Percentiles rank a stretch among this genome's conserved stretches.
These are phyloP conservation scores for Amblyteles armatorius DNA, from an alignment of 2,888 invertebrate genomes.

Conservation along the genomic window DNA sequence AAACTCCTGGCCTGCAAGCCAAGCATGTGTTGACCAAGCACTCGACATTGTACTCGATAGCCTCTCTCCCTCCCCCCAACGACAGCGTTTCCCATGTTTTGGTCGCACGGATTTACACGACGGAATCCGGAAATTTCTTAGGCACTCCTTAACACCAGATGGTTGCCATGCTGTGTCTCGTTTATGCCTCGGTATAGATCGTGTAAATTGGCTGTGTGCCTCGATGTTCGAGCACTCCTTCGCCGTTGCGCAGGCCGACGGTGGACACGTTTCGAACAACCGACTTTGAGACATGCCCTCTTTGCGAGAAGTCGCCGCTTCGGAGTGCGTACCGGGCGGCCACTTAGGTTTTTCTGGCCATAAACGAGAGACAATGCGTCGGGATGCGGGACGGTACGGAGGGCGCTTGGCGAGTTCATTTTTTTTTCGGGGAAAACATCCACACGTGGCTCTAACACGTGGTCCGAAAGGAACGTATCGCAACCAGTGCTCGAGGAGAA, in stretches of 20 bases:
- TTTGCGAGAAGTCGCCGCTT: constrained; percentile 4
- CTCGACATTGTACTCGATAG: constrained; percentile 24
- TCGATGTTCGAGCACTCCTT: constrained; percentile 16
- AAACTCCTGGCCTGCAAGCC: neutral
- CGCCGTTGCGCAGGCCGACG: constrained; percentile 22
- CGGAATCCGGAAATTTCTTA: constrained; percentile 43
- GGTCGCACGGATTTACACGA: constrained; percentile 23
- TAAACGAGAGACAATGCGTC: constrained; percentile 58
- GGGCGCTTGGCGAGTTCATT: neutral
- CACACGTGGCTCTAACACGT: constrained; percentile 9
- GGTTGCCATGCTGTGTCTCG: constrained; percentile 44
- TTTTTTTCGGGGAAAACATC: constrained; percentile 5
- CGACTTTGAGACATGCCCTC: constrained; percentile 9
- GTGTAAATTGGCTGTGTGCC: constrained; percentile 31
- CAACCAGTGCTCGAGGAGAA: neutral
- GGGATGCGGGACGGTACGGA: neutral
- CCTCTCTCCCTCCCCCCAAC: neutral
- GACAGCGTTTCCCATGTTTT: constrained; percentile 48
- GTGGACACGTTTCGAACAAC: constrained; percentile 57
- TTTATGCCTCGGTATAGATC: constrained; percentile 7
- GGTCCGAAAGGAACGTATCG: neutral
- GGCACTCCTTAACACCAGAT: constrained; percentile 35
- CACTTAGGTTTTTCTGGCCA: constrained; percentile 47
- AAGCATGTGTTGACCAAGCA: constrained; percentile 53
- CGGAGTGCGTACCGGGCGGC: constrained; percentile 7